Evolutionary conservation across 1,140 invertebrate genomes (phyloP), one percentile per base, ranked within the genome.

Genomic region (Bilobella aurantiaca): DNA sequence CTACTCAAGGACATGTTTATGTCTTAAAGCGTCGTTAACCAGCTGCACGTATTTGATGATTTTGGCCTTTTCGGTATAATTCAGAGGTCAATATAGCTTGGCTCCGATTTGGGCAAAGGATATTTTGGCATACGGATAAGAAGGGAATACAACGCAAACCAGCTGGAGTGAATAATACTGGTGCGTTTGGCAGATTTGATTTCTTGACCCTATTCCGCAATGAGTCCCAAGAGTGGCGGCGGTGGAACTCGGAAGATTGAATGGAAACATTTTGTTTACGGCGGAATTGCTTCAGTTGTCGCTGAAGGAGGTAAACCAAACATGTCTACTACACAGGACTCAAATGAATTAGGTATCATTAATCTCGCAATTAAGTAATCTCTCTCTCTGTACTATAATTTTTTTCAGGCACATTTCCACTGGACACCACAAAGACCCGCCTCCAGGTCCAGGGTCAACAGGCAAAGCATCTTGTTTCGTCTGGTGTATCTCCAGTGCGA

Each of bases 381-480:
- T 64, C 21, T 28, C 16, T 56, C 49, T 42, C 37, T 8, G 37
- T 42, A 42, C n/a, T 8, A 42, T 12, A 12, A 14, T 53, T 37
- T 67, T 65, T 73, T 29, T 57, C 75, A 96, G 93, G 92, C 66
- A 98, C 95, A n/a, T 98, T 96, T 82, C 94, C 94, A 21, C 87
- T 98, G 71, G 94, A 98, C 77, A 91, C 93, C 21, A 93, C 93
- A 34, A 98, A 98, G 80, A 97, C 93, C 32, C 82, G 94, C 72
- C 83, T 98, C 42, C 94, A 97, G 83, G 86, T 97, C 73, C 94
- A 97, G 79, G 92, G 92, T 16, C 92, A 96, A 58, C 70, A 72
- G 58, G 78, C 87, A 84, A 75, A 81, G 85, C 72, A 91, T 94
- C 79, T 82, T 84, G 67, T 62, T 21, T 64, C 84, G 87, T 81